Evolutionary conservation across 2,888 invertebrate genomes (phyloP), one percentile per base, ranked within the genome.

Genomic region (Linyphia triangularis): DNA sequence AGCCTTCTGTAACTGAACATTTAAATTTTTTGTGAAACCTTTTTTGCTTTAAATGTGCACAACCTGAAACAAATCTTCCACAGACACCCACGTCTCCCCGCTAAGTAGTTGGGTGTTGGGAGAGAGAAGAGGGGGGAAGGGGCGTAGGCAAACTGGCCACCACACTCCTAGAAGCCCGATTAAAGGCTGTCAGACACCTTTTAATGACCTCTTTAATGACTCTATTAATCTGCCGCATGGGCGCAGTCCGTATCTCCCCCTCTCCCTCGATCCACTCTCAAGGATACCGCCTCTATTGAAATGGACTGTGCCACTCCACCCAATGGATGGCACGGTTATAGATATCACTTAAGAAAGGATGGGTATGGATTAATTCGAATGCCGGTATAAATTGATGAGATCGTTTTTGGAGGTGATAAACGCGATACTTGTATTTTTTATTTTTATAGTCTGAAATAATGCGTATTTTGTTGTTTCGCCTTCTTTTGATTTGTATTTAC

Each of bases 201-300:
- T 73, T 88, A 88, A 88, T 88, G 86, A 69, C 86, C 81, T 81
- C 69, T 86, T 88, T 75, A 88, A 88, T 81, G 86, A 88, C 81
- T 82, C 86, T 67, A 88, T 88, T 81, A 75, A 88, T 81, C 81
- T 79, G 37, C 5, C 7, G 28, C 51, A n/a, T n/a, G n/a, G n/a
- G n/a, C n/a, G n/a, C n/a, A n/a, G n/a, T 28, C 77, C 40, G 9
- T 70, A 26, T 30, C 86, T 30, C n/a, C 72, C 63, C 26, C 63
- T 19, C 19, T 63, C 9, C 30, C 9, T 40, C n/a, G n/a, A n/a
- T n/a, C n/a, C n/a, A n/a, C n/a, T 24, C 24, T 37, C 65, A 73
- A 85, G 85, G 85, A 78, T 70, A 70, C 70, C 72, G 37, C 77
- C 70, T 70, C 28, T 70, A 3, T 5, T 43, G 37, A 24, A 57